Evolutionary conservation across 2,888 invertebrate genomes (phyloP).

Genomic region (Tolmerus cingulatus): DNA sequence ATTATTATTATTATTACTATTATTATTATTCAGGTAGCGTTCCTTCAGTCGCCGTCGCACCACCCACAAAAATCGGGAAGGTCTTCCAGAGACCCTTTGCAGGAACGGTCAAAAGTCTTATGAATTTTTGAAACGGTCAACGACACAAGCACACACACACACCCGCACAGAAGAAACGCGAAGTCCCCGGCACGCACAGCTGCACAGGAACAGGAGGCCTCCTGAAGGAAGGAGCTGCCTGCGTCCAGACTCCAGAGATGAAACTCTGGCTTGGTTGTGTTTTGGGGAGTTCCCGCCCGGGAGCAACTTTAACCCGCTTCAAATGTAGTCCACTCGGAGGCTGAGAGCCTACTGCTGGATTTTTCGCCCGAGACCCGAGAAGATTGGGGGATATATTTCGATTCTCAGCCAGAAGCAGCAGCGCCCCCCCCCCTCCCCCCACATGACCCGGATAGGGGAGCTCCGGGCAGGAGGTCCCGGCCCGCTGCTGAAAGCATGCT

Average conservation of each 20-base stretch:
- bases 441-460: neutral
- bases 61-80: neutral
- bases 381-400: conserved; percentile 4
- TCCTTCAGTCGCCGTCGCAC: neutral
- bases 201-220: neutral
- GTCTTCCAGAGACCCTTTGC: neutral
- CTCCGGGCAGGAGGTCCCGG: neutral
- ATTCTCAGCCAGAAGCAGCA: neutral
- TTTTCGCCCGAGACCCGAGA: neutral
- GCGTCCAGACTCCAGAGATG: neutral
- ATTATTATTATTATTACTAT: too few species aligned
- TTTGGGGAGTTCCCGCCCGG: neutral
- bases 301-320: neutral
- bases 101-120: conserved; percentile 3
- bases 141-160: neutral
- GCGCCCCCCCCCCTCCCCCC: neutral
- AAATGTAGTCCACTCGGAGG: conserved; percentile 63
- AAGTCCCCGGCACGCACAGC: neutral
- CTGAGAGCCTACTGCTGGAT: conserved; percentile 61
- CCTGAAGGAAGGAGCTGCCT: neutral
- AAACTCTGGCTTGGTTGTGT: neutral
- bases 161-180: neutral
- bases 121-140: conserved; percentile 36
- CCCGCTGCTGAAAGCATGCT: neutral
- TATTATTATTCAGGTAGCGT: neutral